Percentiles rank a stretch among this genome's conserved stretches.
phyloP scores from a whole-genome alignment of 1,140 invertebrate genomes.

The Drosophila neocordata region DNA sequence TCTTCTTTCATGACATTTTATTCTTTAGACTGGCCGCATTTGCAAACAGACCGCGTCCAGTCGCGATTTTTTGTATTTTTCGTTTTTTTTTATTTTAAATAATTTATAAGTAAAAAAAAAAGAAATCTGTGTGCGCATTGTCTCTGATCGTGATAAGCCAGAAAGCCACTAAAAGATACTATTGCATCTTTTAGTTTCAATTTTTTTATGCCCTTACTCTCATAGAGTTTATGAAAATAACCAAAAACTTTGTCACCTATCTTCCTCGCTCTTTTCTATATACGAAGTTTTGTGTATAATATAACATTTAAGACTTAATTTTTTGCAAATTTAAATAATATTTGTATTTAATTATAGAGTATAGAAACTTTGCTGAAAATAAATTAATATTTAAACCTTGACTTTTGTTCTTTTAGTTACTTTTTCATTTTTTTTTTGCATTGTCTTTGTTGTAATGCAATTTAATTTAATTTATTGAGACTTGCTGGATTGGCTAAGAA shows the following conservation, averaged over 20 bases:
- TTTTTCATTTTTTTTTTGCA: slow-evolving; percentile 33
- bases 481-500: slow-evolving; percentile 34
- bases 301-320: no score
- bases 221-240: background rate
- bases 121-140: slow-evolving; percentile 69
- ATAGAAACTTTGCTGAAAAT: slow-evolving; percentile 1
- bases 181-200: slow-evolving; percentile 5
- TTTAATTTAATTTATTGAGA: slow-evolving; percentile 72
- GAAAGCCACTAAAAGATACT: slow-evolving; percentile 1
- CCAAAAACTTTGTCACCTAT: no score
- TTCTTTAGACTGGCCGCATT: slow-evolving; percentile 61
- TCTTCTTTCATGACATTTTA: slow-evolving; percentile 72
- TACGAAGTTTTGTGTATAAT: no score
- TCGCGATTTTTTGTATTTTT: slow-evolving; percentile 45
- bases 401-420: background rate
- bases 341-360: no score
- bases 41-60: slow-evolving; percentile 78
- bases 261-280: no score
- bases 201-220: background rate
- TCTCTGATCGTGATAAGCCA: slow-evolving; percentile 72
- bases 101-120: slow-evolving; percentile 65
- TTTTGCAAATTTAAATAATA: no score
- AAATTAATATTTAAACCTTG: background rate
- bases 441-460: slow-evolving; percentile 60
- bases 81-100: slow-evolving; percentile 75